phyloP scores from a whole-genome alignment of 2,888 invertebrate genomes.

The Subacronicta megacephala region DNA sequence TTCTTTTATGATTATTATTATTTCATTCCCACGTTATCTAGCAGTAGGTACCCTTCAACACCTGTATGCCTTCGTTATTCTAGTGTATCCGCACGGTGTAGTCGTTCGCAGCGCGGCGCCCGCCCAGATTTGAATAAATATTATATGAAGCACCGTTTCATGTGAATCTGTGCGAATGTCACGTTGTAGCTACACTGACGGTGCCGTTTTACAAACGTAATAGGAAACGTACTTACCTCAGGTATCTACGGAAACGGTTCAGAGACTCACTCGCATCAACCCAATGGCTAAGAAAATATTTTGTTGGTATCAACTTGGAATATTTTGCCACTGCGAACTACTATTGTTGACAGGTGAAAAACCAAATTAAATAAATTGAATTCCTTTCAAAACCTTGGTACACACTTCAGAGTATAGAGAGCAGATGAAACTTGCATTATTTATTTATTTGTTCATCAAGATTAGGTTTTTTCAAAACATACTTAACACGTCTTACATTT shows the following conservation, averaged over 20 bases:
- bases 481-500: too few species aligned
- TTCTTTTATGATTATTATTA: not conserved
- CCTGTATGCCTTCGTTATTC: slow-evolving; percentile 15
- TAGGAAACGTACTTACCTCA: slow-evolving; percentile 17
- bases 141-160: slow-evolving; percentile 59
- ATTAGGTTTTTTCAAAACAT: too few species aligned
- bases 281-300: too few species aligned
- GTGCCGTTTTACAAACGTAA: slow-evolving; percentile 20
- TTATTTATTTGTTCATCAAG: too few species aligned
- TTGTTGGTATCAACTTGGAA: too few species aligned
- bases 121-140: slow-evolving; percentile 65
- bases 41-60: not conserved
- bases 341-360: too few species aligned
- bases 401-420: too few species aligned
- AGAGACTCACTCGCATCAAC: not conserved
- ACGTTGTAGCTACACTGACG: not conserved
- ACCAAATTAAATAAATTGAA: too few species aligned
- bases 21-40: not conserved
- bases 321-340: too few species aligned
- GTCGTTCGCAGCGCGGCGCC: slow-evolving; percentile 18
- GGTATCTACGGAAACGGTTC: slow-evolving; percentile 26
- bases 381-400: too few species aligned
- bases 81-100: slow-evolving; percentile 9
- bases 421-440: too few species aligned
- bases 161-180: slow-evolving; percentile 36